phyloP scores from a whole-genome alignment of 2,113 vertebrate genomes.

The Phycodurus eques region DNA sequence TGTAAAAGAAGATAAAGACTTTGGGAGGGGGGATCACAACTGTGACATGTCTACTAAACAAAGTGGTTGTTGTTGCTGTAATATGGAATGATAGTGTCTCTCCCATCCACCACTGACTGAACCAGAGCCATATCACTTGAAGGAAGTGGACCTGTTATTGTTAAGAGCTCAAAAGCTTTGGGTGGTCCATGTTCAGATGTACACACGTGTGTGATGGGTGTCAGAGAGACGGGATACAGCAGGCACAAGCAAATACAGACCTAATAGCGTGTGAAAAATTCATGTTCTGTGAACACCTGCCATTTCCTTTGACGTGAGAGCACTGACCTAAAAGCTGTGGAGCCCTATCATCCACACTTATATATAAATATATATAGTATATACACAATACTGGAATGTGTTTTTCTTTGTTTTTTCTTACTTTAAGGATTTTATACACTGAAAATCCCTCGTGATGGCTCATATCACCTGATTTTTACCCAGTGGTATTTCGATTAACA shows the following conservation, averaged over 20 bases:
- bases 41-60: conserved; percentile 56
- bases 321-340: conserved; percentile 12
- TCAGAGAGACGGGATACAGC: conserved; percentile 20
- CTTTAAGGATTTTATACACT: conserved; percentile 27
- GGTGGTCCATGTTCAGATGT: conserved; percentile 64
- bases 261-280: conserved; percentile 10
- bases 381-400: conserved; percentile 15
- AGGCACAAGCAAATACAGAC: conserved; percentile 37
- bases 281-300: conserved; percentile 37
- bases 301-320: conserved; percentile 10
- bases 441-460: conserved; percentile 11
- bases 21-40: conserved; percentile 21
- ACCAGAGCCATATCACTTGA: conserved; percentile 46
- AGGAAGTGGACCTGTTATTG: conserved; percentile 70
- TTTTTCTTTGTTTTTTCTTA: conserved; percentile 14
- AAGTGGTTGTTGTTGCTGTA: conserved; percentile 31
- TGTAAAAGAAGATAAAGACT: conserved; percentile 15
- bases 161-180: conserved; percentile 62
- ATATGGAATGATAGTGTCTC: conserved; percentile 46
- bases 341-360: conserved; percentile 12
- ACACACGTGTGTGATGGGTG: conserved; percentile 2
- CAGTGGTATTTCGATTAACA: conserved; percentile 27
- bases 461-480: neutral
- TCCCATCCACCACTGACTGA: conserved; percentile 30
- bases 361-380: neutral